Base-by-base conservation (phyloP, 2,888 invertebrate genomes). In the Leptinotarsa rubiginosa region DNA sequence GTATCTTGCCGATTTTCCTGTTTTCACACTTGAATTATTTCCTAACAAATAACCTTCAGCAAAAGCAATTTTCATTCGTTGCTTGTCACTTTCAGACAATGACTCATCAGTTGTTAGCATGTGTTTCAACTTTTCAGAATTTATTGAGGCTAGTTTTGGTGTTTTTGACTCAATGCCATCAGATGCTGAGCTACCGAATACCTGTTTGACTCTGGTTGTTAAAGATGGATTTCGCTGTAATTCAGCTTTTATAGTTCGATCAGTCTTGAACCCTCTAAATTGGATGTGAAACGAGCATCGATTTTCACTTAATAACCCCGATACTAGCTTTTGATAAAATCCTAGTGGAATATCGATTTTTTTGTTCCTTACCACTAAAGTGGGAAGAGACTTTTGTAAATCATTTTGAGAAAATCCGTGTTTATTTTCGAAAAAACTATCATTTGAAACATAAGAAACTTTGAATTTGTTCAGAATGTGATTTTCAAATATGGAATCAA, bases 11-110 rank as follows among this genome's bases (percentile, higher is more conserved):
- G 90, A 89, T 85, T 89, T 90, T 41, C 90, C 89, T 54, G 86
- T 83, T 76, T 88, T 88, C 47, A 87, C 85, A 73, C 85, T 80
- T n/a, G 86, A 83, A 75, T 83, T 89, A 74, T 89, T 88, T 81
- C 95, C 96, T 70, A 96, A 93, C 75, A 96, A 86, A 85, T 96
- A 97, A 0, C 97, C 97, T 87, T 97, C 97, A 50, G 96, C 96
- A 88, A 97, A 97, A 0, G 97, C 97, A 73, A 96, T 91, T 89
- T 96, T 96, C 73, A 96, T 90, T 84, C 92, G 92, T 80, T 93
- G 93, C 79, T 93, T 92, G 86, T 96, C 93, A 80, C 88, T 84
- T 83, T 86, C 87, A 52, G 84, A 82, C 31, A 88, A 80, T 31
- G 88, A 78, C 59, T 89, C 88, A 67, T 90, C 90, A 25, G 90